Evolutionary conservation across 2,888 invertebrate species (phyloP), one percentile per base, ranked within the genome.

Genomic region (Entomobrya proxima): DNA sequence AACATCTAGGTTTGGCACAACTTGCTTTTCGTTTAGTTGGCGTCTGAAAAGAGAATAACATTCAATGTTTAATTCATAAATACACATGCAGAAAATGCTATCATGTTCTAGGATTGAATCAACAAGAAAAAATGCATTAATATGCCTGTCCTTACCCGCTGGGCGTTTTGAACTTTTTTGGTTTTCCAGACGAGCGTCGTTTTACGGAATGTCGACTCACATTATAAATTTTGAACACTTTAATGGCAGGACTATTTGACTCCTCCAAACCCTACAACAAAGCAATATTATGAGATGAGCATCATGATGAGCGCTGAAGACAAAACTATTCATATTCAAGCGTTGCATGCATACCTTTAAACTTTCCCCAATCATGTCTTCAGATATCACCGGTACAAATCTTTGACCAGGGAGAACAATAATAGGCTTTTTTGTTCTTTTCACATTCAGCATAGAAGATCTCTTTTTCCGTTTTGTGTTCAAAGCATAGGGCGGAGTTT

Each of bases 141-240:
- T 7, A 32, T 21, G 7, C 30, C 27, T 67, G 35, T 15, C 27
- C 50, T 85, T 85, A 87, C 87, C 85, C 85, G 15, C 47, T 87
- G 1, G 85, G 85, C 27, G 87, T 85, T 40, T 87, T 87, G 74
- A 87, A 78, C 82, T 84, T 86, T 37, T 86, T 88, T 5, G 88
- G 82, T n/a, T 82, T 77, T 13, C 78, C 79, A 13, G 75, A 84
- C 24, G 81, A 67, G 7, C 82, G 64, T 44, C 84, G 86, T 76
- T 55, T 79, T 37, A 27, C n/a, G 11, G 79, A 52, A 47, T 78
- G 78, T 50, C 80, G 72, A 35, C 84, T 74, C 7, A 86, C 79
- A 47, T 87, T 88, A 76, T 88, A 88, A 35, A 88, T 84, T 64
- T 88, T 88, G 75, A 84, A 84, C 35, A 87, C 78, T 67, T 88